Evolutionary conservation across 2,113 vertebrate genomes (phyloP), one percentile per base, ranked within the genome.

Genomic region (Macquaria australasica): DNA sequence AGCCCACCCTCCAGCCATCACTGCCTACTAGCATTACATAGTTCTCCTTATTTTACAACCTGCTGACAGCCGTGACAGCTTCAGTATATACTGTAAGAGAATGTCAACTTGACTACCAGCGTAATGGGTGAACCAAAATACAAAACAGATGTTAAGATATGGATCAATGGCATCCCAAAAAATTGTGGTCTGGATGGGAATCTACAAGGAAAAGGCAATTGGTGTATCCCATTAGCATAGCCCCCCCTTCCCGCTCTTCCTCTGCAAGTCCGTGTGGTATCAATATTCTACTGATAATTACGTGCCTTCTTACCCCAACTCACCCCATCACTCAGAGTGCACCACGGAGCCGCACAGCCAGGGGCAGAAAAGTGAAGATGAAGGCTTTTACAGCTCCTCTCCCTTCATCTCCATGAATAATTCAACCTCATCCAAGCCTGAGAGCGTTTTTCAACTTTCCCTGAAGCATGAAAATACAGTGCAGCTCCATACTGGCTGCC

Each of bases 321-420:
- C 87, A 88, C 74, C 83, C 76, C 79, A 72, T 84, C 81, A 78
- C 67, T 72, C 31, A 3, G 72, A 63, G 72, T 50, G 72, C 64
- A 68, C 63, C 77, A 23, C 12, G 28, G 68, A 88, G 25, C 79
- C 16, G 31, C 77, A 18, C 83, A 83, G 82, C 23, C 87, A 67
- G 69, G 76, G 85, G 87, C 66, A 77, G 70, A 75, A 81, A 80
- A 87, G 83, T 62, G 64, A 85, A 89, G 86, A 88, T 81, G 82
- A 90, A 91, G 87, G 77, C 85, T 92, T 85, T 85, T 82, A 87
- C 88, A 81, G 73, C 87, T 89, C 79, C 70, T 85, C 88, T 89
- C 79, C 48, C 55, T 88, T 86, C 3, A 66, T 81, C 67, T 18
- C 80, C 71, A 90, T 93, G 83, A 94, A 92, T 91, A 89, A 92